Base-by-base conservation (phyloP, 1,140 invertebrate genomes). In the Drosophila sulfurigaster region DNA sequence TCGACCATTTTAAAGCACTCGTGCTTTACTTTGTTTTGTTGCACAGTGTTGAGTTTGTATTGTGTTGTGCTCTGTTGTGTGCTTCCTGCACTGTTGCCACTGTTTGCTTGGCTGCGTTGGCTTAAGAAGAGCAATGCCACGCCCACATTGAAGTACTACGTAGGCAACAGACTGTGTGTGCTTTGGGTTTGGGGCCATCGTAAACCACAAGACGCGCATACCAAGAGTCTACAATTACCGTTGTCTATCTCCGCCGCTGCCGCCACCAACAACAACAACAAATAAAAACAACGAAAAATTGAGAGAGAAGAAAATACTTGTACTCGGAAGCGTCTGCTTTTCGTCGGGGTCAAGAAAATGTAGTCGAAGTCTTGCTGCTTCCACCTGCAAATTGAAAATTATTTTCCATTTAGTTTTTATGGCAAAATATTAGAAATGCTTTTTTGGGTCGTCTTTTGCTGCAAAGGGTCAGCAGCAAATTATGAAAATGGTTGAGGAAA, bases 141-240 rank as follows among this genome's bases (percentile, higher is more conserved):
- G 81, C 80, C 75, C 66, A 74, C 67, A 67, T 25, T 32, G 15
- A 11, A 16, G 7, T 6, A 5, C 4, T 6, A 5, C 4, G 20
- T 15, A 16, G 63, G 30, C 7, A 43, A 45, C 3, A 41, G 38
- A 49, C 56, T 30, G 43, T 49, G 60, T 43, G 71, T 25, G 20
- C 20, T 25, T 25, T 8, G 30, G 7, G 30, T 8, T 6, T 5
- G 30, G 76, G 51, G 72, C 79, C 75, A 86, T 82, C 82, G 79
- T 80, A 88, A 87, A 88, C 83, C 83, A 83, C 85, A 75, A 78
- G 80, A 66, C 56, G 83, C 73, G 82, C 82, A 87, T 87, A 82
- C 82, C 82, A 77, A 88, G 63, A 74, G 78, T 83, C 78, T 88
- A 83, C 80, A 89, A 87, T 87, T 87, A 82, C 81, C 80, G 63